These are phyloP conservation scores for Parnassius orleans DNA, from an alignment of 2,888 invertebrate species.

Conservation along the genomic window DNA sequence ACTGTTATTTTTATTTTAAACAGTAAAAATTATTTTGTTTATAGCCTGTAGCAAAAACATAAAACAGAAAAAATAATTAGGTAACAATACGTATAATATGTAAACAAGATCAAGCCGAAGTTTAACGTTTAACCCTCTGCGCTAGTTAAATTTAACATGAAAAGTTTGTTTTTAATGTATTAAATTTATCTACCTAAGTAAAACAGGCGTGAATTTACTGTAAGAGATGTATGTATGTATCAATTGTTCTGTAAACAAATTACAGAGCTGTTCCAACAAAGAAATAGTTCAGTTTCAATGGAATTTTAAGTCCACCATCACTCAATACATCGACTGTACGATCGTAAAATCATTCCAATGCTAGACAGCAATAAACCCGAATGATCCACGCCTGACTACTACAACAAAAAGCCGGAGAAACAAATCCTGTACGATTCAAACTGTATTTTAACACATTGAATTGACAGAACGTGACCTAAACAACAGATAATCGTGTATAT, in stretches of 20 bases:
- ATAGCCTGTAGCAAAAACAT: too few relatives aligned
- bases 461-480: slow-evolving; percentile 64
- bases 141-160: too few relatives aligned
- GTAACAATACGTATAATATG: too few relatives aligned
- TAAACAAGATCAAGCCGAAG: too few relatives aligned
- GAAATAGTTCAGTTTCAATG: slow-evolving; percentile 48
- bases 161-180: not conserved
- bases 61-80: too few relatives aligned
- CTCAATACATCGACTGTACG: slow-evolving; percentile 27
- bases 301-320: slow-evolving; percentile 46
- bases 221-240: slow-evolving; percentile 2
- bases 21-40: too few relatives aligned
- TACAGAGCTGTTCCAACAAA: slow-evolving; percentile 50
- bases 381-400: slow-evolving; percentile 45
- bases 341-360: slow-evolving; percentile 47
- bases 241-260: slow-evolving; percentile 31
- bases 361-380: slow-evolving; percentile 47
- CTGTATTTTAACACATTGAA: slow-evolving; percentile 55
- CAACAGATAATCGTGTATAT: slow-evolving; percentile 46
- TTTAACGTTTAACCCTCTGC: too few relatives aligned
- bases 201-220: not conserved
- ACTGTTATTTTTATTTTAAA: not conserved
- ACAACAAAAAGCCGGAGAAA: slow-evolving; percentile 56
- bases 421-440: slow-evolving; percentile 48
- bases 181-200: not conserved